A percentile compares a stretch with the other conserved stretches of the same genome.
These are phyloP conservation scores for Catharus fuscescens DNA, from an alignment of 2,113 vertebrate genomes.

Conservation along the genomic window DNA sequence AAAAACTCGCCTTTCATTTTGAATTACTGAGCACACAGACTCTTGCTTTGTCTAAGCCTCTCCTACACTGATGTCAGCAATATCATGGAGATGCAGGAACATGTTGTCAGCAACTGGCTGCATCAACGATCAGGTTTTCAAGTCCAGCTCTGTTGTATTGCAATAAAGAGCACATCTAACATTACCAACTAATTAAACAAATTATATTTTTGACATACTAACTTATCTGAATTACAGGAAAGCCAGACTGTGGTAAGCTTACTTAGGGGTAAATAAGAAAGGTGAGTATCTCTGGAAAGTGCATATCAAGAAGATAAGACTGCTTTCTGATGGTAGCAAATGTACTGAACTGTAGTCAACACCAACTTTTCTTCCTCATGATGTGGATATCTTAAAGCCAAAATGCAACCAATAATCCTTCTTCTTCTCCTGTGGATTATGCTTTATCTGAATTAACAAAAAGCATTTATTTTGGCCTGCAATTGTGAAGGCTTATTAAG, in stretches of 20 bases:
- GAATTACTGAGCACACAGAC: not conserved
- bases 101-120: not conserved
- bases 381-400: not conserved
- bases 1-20: not conserved
- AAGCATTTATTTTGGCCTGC: slow-evolving; percentile 20
- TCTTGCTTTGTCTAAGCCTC: not conserved
- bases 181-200: not conserved
- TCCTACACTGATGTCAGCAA: not conserved
- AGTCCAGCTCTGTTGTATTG: not conserved
- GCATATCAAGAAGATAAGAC: not conserved
- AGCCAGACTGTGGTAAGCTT: not conserved
- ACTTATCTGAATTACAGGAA: not conserved
- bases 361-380: not conserved
- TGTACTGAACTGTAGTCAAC: not conserved
- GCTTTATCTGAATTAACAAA: not conserved
- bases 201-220: not conserved
- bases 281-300: not conserved
- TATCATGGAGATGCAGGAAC: not conserved
- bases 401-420: not conserved
- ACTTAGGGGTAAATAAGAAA: not conserved
- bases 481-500: not conserved
- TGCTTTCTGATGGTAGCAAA: not conserved
- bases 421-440: not conserved
- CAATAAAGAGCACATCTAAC: not conserved
- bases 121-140: not conserved